Evolutionary conservation across 2,888 invertebrate genomes (phyloP).

Genomic region (Cyclophora albipunctata): DNA sequence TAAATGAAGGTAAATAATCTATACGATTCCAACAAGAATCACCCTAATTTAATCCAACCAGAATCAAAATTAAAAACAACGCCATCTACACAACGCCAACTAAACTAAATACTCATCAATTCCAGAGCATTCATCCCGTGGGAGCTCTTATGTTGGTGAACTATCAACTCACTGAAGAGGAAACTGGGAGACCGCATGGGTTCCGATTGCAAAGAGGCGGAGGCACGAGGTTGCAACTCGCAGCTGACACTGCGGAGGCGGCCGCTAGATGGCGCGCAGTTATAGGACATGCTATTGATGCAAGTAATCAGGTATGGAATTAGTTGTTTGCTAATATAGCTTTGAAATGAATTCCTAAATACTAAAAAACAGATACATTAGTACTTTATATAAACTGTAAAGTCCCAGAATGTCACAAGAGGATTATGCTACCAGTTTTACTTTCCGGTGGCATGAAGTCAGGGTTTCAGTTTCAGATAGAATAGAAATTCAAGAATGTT

Average conservation of each 20-base stretch:
- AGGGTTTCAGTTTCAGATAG: no score
- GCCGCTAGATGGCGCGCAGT: constrained; percentile 85
- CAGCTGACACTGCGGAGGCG: constrained; percentile 84
- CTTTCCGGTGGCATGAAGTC: no score
- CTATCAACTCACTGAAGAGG: constrained; percentile 83
- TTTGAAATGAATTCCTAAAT: no score
- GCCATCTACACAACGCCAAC: constrained; percentile 19
- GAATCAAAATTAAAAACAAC: neutral
- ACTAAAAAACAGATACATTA: no score
- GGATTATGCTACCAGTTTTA: no score
- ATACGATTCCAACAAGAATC: no score
- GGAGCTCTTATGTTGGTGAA: constrained; percentile 92
- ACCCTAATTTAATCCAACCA: no score
- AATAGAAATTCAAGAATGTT: no score
- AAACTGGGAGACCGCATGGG: constrained; percentile 79
- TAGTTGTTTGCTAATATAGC: neutral
- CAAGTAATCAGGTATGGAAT: constrained; percentile 78
- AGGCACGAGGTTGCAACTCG: constrained; percentile 83
- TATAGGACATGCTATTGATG: constrained; percentile 84
- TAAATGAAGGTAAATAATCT: no score
- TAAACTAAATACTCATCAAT: constrained; percentile 3
- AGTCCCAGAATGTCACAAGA: no score
- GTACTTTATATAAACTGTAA: no score
- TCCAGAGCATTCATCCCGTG: constrained; percentile 88
- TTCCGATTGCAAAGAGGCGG: constrained; percentile 83